Evolutionary conservation across 2,113 vertebrate genomes (phyloP).

Genomic region (Equus quagga): DNA sequence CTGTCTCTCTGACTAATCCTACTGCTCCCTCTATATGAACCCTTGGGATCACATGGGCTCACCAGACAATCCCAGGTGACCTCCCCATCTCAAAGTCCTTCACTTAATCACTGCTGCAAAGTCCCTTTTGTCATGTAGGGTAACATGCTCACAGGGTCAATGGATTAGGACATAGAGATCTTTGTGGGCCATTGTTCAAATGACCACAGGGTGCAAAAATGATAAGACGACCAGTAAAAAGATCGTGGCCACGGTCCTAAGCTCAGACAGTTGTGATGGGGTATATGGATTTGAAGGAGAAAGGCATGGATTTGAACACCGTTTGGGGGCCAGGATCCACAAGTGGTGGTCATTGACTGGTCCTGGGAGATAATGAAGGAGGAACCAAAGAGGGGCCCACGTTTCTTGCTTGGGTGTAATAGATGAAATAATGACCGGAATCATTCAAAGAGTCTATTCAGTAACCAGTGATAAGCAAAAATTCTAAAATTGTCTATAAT

Average conservation of each 20-base stretch:
- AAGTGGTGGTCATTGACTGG: background rate
- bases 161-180: background rate
- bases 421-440: background rate
- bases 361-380: background rate
- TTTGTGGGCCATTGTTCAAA: background rate
- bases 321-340: background rate
- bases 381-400: background rate
- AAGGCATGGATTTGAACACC: background rate
- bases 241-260: background rate
- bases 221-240: background rate
- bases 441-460: background rate
- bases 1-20: no score
- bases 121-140: background rate
- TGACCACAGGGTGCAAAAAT: background rate
- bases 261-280: background rate
- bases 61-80: background rate
- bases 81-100: background rate
- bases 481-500: slow-evolving; percentile 80
- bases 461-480: slow-evolving; percentile 46
- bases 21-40: accelerated
- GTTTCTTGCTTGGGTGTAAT: background rate
- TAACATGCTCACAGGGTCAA: accelerated
- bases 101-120: background rate
- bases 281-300: background rate
- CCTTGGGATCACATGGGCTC: background rate